Conservation (phyloP, 2,797 vertebrate genomes). For the Pagetopsis macropterus region DNA sequence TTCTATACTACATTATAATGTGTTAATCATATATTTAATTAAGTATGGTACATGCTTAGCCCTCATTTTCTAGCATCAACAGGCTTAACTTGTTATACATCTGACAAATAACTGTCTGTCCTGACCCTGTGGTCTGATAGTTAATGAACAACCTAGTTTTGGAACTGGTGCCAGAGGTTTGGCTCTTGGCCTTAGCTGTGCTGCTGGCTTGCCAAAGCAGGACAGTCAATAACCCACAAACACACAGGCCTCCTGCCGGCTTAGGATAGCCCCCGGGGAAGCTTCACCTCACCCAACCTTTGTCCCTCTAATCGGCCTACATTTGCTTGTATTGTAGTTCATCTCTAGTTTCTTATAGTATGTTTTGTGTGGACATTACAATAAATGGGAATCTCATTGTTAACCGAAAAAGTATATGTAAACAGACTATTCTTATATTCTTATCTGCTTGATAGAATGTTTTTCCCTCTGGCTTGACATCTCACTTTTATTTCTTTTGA, state of each 20-base stretch:
- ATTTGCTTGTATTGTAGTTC: constrained; percentile 1
- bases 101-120: constrained; percentile 33
- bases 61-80: not conserved
- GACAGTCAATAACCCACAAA: constrained; percentile 43
- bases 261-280: constrained; percentile 5
- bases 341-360: constrained; percentile 4
- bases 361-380: not conserved
- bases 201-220: constrained; percentile 30
- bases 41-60: not conserved
- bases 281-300: constrained; percentile 11
- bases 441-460: constrained; percentile 7
- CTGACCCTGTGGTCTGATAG: constrained; percentile 30
- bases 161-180: constrained; percentile 49
- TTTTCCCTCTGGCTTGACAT: not conserved
- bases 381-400: constrained; percentile 3
- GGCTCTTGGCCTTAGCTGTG: constrained; percentile 35
- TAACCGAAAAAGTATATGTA: not conserved
- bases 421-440: not conserved
- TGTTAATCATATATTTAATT: not conserved
- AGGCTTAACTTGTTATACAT: constrained; percentile 36
- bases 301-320: not conserved
- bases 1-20: too few relatives aligned
- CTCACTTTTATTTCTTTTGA: not conserved
- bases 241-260: constrained; percentile 29
- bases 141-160: constrained; percentile 61